A percentile compares a stretch with the other conserved stretches of the same genome.
Conservation (phyloP, 2,888 invertebrate genomes). For the Acleris laterana region DNA sequence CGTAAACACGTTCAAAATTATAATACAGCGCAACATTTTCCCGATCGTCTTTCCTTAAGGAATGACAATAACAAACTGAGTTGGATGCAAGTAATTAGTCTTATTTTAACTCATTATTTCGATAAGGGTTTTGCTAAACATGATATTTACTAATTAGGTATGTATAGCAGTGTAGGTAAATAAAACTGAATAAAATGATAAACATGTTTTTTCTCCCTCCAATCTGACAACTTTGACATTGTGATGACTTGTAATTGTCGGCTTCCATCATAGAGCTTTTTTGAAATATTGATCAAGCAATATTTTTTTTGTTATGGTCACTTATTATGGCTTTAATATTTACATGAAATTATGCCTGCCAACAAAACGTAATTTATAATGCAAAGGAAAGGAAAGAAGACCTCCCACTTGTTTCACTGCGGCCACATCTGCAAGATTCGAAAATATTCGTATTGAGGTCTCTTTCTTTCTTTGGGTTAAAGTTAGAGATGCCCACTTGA, state of each 20-base stretch:
- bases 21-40: constrained; percentile 19
- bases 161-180: neutral
- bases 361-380: too few relatives aligned
- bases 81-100: constrained; percentile 6
- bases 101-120: constrained; percentile 38
- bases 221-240: neutral
- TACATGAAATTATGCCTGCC: too few relatives aligned
- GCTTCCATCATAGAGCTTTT: constrained; percentile 1
- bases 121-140: constrained; percentile 21
- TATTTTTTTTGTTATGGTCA: too few relatives aligned
- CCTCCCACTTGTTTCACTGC: too few relatives aligned
- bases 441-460: too few relatives aligned
- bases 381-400: too few relatives aligned
- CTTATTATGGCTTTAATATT: too few relatives aligned
- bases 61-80: constrained; percentile 12
- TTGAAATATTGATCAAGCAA: neutral
- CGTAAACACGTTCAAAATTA: constrained; percentile 20
- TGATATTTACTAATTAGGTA: constrained; percentile 5
- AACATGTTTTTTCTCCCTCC: constrained; percentile 18
- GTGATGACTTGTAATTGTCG: neutral
- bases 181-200: constrained; percentile 15
- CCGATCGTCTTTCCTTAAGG: neutral
- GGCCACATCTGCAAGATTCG: too few relatives aligned
- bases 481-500: too few relatives aligned
- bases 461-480: too few relatives aligned